A percentile compares a stretch with the other conserved stretches of the same genome.
Conservation (phyloP, 2,888 invertebrate genomes). For the Ichneumon xanthorius region DNA sequence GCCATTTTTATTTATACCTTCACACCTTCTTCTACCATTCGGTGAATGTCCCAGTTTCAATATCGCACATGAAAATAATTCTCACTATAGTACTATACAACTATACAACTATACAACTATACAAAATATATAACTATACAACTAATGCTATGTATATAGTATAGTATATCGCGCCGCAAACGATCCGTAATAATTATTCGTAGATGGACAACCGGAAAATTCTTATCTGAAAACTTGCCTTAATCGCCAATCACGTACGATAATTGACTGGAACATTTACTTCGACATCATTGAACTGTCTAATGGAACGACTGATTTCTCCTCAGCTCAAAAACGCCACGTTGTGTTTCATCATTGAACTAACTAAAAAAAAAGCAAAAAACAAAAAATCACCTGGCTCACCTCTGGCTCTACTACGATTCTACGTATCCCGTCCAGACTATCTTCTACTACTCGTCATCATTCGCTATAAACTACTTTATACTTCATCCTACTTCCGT, state of each 20-base stretch:
- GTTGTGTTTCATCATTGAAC: constrained; percentile 70
- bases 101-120: no score
- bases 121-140: no score
- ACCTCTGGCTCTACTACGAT: constrained; percentile 56
- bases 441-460: constrained; percentile 58
- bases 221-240: no score
- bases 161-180: not conserved
- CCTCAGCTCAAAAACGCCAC: constrained; percentile 67
- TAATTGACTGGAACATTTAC: constrained; percentile 63
- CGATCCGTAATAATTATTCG: constrained; percentile 23
- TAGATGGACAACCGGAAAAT: not conserved
- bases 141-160: not conserved
- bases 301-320: constrained; percentile 70
- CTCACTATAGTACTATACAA: not conserved
- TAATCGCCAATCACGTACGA: not conserved
- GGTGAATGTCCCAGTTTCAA: constrained; percentile 23
- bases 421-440: constrained; percentile 57
- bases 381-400: constrained; percentile 46
- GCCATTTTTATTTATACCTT: constrained; percentile 47
- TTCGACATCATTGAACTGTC: constrained; percentile 59
- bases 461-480: constrained; percentile 54
- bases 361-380: constrained; percentile 61
- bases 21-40: constrained; percentile 18
- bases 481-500: constrained; percentile 35
- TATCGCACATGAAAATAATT: not conserved